Percentiles rank a stretch among this genome's conserved stretches.
These are phyloP conservation scores for Eulemur rubriventer DNA, from an alignment of 2,797 vertebrate species.

Conservation along the genomic window DNA sequence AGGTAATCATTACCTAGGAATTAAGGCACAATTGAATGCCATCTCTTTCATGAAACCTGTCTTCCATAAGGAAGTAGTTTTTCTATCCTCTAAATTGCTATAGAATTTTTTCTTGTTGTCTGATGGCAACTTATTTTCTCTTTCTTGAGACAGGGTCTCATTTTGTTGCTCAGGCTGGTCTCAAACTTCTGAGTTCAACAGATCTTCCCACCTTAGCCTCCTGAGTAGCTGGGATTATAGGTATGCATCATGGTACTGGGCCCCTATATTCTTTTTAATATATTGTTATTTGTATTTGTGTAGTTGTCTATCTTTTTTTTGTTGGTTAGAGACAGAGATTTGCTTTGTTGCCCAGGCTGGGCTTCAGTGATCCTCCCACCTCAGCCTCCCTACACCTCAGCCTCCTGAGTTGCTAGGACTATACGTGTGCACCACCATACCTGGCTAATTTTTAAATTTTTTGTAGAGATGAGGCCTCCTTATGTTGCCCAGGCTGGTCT, in stretches of 20 bases:
- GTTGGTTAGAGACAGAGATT: not conserved
- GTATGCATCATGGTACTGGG: not conserved
- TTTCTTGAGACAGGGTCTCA: not conserved
- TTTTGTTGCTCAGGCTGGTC: not conserved
- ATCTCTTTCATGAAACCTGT: not conserved
- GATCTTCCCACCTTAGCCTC: not conserved
- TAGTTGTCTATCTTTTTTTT: not conserved
- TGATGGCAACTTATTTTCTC: not conserved
- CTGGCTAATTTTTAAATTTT: not conserved
- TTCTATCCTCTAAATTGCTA: not conserved
- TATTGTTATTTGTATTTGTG: not conserved
- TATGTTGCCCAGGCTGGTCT: not conserved
- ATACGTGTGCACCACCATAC: not conserved
- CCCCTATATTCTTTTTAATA: not conserved
- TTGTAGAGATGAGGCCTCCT: not conserved
- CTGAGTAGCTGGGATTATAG: not conserved
- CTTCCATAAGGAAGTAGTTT: not conserved
- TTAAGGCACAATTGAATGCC: not conserved
- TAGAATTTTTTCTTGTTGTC: not conserved
- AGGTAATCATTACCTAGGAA: not conserved
- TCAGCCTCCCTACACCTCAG: not conserved
- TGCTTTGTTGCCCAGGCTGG: not conserved
- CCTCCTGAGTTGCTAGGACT: not conserved
- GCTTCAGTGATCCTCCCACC: not conserved
- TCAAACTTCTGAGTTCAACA: not conserved